Base-by-base conservation (phyloP, 2,797 vertebrate genomes). In the Gadopsis bispinosus region DNA sequence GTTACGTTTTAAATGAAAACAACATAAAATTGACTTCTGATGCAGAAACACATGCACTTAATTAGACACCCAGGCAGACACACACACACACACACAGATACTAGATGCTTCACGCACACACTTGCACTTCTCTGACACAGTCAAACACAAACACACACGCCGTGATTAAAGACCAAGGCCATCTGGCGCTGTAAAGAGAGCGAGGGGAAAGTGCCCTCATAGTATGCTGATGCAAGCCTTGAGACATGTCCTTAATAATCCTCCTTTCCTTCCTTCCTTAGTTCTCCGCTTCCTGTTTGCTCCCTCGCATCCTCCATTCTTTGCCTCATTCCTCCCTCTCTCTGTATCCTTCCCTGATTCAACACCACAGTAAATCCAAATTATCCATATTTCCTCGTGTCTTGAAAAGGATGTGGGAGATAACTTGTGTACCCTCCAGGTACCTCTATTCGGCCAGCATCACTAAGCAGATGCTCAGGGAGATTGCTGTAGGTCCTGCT, bases 161-260 rank as follows among this genome's bases (percentile, higher is more conserved):
- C 19, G 19, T 93, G 91, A 94, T 93, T 93, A 93, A 91, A 92
- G 87, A 93, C 85, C 73, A 80, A 86, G 87, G 81, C 93, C 93
- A 94, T 93, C 90, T 93, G 93, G 80, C 19, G 67, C 79, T 73
- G 83, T 80, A 84, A 88, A 85, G 81, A 79, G 81, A 83, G 84
- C 10, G 62, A 81, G 69, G 84, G 81, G 88, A 87, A 91, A 88
- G 87, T 73, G 80, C 75, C 83, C 79, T 91, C 77, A 83, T 86
- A 26, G 78, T 87, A 90, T 90, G 90, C 89, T 91, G 90, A 90
- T 92, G 90, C 87, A 91, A 92, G 88, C 90, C 83, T 88, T 75
- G 81, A 90, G 88, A 93, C 83, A 91, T 82, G 84, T 77, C 77
- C 73, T 87, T 83, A 81, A 81, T 80, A 69, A 69, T 85, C 67